phyloP scores from a whole-genome alignment of 2,888 invertebrate genomes.

The Shargacucullia verbasci region DNA sequence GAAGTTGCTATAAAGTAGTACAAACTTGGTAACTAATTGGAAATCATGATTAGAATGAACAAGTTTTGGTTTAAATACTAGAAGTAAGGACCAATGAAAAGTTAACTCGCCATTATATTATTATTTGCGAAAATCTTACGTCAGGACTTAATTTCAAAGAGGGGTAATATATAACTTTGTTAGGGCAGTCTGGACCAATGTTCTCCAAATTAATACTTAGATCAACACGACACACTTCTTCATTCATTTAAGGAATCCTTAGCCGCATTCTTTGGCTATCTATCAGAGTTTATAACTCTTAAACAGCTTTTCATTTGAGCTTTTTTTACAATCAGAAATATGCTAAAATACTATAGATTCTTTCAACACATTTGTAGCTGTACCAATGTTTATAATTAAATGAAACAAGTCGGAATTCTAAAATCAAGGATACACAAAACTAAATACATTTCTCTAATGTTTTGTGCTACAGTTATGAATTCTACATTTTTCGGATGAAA shows the following conservation, averaged over 20 bases:
- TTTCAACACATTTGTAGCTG: no score
- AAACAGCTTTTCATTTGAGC: no score
- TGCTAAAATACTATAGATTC: no score
- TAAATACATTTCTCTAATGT: neutral
- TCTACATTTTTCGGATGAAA: neutral
- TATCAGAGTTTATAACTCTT: constrained; percentile 9
- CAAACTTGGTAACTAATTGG: neutral
- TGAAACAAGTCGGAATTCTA: neutral
- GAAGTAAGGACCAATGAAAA: no score
- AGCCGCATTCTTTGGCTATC: neutral
- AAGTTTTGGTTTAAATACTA: no score
- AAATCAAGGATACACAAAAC: neutral
- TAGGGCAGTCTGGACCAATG: neutral
- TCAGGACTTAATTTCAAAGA: neutral
- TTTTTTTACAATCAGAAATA: no score
- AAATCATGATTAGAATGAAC: neutral
- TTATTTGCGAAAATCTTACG: neutral
- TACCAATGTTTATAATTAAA: no score
- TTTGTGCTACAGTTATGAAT: neutral
- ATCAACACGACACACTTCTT: neutral
- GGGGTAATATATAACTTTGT: neutral
- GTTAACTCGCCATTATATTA: neutral
- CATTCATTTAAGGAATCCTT: constrained; percentile 10
- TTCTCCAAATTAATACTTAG: constrained; percentile 2
- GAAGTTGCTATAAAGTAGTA: constrained; percentile 4